A percentile compares a stretch with the other conserved stretches of the same genome.
Evolutionary conservation across 2,888 invertebrate species (phyloP).

Genomic region (Julus scanicus): DNA sequence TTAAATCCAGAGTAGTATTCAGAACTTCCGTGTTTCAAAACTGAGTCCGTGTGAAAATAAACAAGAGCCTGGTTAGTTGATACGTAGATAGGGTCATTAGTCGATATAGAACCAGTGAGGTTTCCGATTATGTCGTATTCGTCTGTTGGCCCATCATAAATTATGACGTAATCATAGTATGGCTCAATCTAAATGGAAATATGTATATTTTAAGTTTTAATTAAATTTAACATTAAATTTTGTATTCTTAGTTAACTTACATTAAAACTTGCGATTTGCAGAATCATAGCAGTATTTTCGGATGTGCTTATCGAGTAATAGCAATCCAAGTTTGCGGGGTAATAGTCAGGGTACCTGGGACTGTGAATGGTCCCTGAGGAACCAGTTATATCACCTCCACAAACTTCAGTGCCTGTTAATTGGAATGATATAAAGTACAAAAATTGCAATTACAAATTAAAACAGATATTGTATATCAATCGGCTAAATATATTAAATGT

Average conservation of each 20-base stretch:
- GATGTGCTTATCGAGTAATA: not conserved
- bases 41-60: not conserved
- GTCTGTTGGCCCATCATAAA: not conserved
- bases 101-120: not conserved
- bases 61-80: conserved; percentile 2
- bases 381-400: not conserved
- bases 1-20: too few species aligned
- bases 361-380: not conserved
- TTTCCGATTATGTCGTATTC: not conserved
- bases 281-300: not conserved
- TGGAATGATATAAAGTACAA: too few species aligned
- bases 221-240: too few species aligned
- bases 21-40: not conserved
- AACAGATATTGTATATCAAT: too few species aligned
- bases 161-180: not conserved
- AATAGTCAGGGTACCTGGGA: not conserved
- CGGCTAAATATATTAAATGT: too few species aligned
- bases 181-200: not conserved
- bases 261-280: not conserved
- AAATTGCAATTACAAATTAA: too few species aligned
- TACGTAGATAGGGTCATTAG: not conserved
- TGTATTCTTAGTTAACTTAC: not conserved
- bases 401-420: too few species aligned
- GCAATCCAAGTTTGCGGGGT: not conserved
- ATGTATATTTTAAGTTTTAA: not conserved